phyloP scores from a whole-genome alignment of 2,797 vertebrate species.

The Prunella strophiata region DNA sequence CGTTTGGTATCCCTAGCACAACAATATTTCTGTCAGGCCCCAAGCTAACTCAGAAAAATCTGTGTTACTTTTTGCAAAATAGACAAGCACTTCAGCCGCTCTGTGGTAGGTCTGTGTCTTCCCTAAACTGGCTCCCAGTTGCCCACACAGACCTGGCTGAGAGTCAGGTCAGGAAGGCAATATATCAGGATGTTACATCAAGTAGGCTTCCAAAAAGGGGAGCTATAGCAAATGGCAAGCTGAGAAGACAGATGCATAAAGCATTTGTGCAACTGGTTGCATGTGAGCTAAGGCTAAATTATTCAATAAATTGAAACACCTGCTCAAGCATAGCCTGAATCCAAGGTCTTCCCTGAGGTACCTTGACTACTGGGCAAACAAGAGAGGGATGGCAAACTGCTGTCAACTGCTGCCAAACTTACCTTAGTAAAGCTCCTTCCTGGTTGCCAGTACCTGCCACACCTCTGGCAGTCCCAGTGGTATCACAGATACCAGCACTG shows the following conservation, averaged over 20 bases:
- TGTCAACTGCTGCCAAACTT: neutral
- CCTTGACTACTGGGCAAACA: rapidly evolving
- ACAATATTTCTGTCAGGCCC: neutral
- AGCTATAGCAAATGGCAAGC: rapidly evolving
- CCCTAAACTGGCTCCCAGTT: neutral
- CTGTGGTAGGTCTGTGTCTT: neutral
- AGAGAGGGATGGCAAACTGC: neutral
- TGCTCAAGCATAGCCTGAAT: neutral
- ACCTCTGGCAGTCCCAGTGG: neutral
- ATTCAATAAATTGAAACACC: neutral
- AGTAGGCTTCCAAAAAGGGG: neutral
- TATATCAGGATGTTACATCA: neutral
- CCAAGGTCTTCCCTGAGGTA: neutral
- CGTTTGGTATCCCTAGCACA: rapidly evolving
- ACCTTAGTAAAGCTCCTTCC: neutral
- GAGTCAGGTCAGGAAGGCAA: neutral
- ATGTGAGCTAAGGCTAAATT: neutral
- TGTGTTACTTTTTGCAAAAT: neutral
- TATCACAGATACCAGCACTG: neutral
- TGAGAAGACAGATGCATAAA: neutral
- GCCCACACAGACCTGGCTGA: neutral
- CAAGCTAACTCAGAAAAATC: neutral
- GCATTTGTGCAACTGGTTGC: neutral
- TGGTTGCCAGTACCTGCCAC: neutral
- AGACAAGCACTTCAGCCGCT: neutral